Base-by-base conservation (phyloP, 2,888 invertebrate species). In the Catonia carolina region DNA sequence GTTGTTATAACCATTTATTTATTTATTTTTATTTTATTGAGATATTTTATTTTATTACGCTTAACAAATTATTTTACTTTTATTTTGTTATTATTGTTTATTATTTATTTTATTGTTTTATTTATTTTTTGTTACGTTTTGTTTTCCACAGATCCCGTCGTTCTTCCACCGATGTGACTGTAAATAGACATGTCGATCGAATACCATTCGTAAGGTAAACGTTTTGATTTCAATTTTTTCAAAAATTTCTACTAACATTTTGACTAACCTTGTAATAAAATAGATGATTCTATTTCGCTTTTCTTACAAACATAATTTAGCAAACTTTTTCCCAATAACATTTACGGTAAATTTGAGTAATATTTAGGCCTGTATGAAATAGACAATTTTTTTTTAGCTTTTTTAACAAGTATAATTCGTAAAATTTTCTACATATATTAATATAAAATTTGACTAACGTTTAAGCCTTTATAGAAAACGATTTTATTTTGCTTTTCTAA, bases 161-260 rank as follows among this genome's bases (percentile, higher is more conserved):
- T 74, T 85, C 89, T 72, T 89, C 89, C 69, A 89, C 89, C 78
- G 89, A 90, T 75, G 79, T 27, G 8, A 27, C 27, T 27, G 27
- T 80, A 65, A 58, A 58, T n/a, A 47, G 56, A n/a, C 23, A 57
- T 41, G 8, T 58, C 23, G 53, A 61, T 1, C 61, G 58, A 2
- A 60, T 61, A 12, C 61, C 60, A 1, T 61, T 55, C 17, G 47
- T 60, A 47, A 55, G 83, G 83, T 83, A 78, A 76, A 74, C 15
- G 45, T 58, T 60, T 57, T 57, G 18, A 52, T 49, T 50, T 59
- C 51, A 70, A 70, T 61, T 68, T 68, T 15, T 37, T 31, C 22
- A 33, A 37, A 10, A 23, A 35, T 15, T 53, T 59, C 37, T 55
- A 55, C 36, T 12, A 39, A 8, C 37, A 35, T 20, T 52, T 23